Base-by-base conservation (phyloP, 2,113 vertebrate genomes). In the Xerus inauris region DNA sequence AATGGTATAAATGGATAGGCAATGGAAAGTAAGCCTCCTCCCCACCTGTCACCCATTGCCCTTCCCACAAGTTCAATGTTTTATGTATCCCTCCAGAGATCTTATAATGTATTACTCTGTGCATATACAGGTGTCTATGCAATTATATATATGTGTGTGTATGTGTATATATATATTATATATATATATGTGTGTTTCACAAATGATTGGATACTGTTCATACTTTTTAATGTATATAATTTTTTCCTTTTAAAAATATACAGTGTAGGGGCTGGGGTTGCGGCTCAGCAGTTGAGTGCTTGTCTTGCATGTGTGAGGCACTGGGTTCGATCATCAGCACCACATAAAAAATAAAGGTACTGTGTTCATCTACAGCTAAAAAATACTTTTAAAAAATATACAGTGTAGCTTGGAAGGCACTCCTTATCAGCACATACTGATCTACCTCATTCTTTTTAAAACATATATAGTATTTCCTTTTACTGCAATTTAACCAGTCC, bases 171-270 rank as follows among this genome's bases (percentile, higher is more conserved):
- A 54, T 57, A 57, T 22, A 20, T 20, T 20, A 57, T 5, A 57
- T 22, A 57, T 8, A 32, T 7, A n/a, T 62, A 28, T 51, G 42
- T 38, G 5, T 76, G 59, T 87, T n/a, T 94, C n/a, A 64, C 47
- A 94, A 64, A 91, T 86, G 42, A 79, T 32, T 91, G 38, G 69
- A n/a, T 28, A 75, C 8, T 57, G 16, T 35, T 85, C 20, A 75
- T 17, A 87, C 10, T 81, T 84, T 80, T 80, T 79, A 85, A 38
- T 87, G 35, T 88, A 32, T 89, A 67, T 92, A 26, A 67, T 91
- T 88, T 89, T 72, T 82, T 86, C 54, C 45, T 91, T 32, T 86
- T 82, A 71, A 83, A n/a, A n/a, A n/a, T n/a, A n/a, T n/a, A n/a
- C n/a, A n/a, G n/a, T n/a, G n/a, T n/a, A n/a, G n/a, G n/a, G n/a